phyloP scores from a whole-genome alignment of 1,140 invertebrate species.

The Pygmarrhopalites habei region DNA sequence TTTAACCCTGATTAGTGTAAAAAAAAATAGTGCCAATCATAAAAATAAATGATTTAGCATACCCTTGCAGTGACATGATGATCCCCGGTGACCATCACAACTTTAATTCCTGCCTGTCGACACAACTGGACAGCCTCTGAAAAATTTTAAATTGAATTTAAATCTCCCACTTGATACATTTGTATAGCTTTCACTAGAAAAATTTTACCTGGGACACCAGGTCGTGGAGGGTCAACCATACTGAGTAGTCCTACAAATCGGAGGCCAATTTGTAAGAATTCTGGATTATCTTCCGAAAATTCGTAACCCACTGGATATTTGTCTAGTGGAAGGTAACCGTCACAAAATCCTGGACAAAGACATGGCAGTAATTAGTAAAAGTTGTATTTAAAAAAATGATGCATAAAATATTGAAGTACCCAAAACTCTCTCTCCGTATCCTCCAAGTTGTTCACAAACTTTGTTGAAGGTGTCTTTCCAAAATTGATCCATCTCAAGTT shows the following conservation, averaged over 20 bases:
- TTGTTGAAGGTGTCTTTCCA: constrained; percentile 55
- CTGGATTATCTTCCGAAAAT: constrained; percentile 43
- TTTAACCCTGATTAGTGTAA: constrained; percentile 93
- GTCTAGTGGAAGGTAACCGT: constrained; percentile 40
- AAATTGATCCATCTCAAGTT: constrained; percentile 50
- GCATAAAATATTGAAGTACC: constrained; percentile 41
- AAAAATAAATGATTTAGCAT: too few species aligned
- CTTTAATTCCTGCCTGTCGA: constrained; percentile 71
- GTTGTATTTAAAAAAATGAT: not conserved
- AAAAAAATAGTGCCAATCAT: too few species aligned
- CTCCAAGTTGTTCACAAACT: constrained; percentile 59
- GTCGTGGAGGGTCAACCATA: constrained; percentile 44
- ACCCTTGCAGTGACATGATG: constrained; percentile 99
- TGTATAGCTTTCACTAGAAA: too few species aligned
- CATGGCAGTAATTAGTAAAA: not conserved
- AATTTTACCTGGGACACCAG: constrained; percentile 41
- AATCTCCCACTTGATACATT: too few species aligned
- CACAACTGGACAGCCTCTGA: constrained; percentile 28
- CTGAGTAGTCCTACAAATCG: constrained; percentile 46
- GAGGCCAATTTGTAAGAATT: constrained; percentile 44
- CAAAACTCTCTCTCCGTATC: constrained; percentile 58
- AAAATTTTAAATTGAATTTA: too few species aligned
- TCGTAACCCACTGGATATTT: constrained; percentile 42
- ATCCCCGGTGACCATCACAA: constrained; percentile 82
- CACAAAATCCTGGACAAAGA: constrained; percentile 26